Conservation (phyloP, 64 coral and sea anemone genomes). For the Stichodactyla mertensii region DNA sequence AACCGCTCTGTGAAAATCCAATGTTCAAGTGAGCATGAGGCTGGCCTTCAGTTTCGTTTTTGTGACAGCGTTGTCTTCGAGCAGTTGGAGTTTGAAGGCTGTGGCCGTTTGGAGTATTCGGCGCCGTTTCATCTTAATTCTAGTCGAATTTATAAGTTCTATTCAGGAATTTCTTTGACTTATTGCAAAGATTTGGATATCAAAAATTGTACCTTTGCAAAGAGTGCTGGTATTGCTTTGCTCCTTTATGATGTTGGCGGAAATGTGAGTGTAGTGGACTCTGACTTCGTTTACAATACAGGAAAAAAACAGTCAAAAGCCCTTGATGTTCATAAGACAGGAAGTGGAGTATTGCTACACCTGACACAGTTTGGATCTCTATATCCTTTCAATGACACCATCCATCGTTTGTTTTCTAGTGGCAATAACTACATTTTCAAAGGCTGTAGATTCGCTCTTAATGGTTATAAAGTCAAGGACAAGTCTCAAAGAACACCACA, state of each 20-base stretch:
- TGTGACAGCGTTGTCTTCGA: not conserved
- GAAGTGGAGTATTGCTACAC: slow-evolving; percentile 36
- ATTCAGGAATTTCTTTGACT: slow-evolving; percentile 32
- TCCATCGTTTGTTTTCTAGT: not conserved
- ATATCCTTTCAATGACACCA: slow-evolving; percentile 7
- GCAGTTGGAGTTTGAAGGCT: not conserved
- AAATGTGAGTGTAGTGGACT: slow-evolving; percentile 20
- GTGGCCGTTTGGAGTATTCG: not conserved
- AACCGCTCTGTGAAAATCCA: not conserved
- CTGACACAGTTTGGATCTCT: slow-evolving; percentile 35
- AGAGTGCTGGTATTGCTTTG: slow-evolving; percentile 37
- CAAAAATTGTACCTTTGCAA: slow-evolving; percentile 7
- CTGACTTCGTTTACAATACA: slow-evolving; percentile 24
- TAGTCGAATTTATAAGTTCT: not conserved
- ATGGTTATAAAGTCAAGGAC: not conserved
- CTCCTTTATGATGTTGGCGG: slow-evolving; percentile 49
- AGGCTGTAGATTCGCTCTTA: slow-evolving; percentile 12
- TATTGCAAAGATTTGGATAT: slow-evolving; percentile 51
- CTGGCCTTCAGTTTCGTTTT: not conserved
- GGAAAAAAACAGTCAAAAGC: not conserved
- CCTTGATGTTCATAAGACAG: not conserved
- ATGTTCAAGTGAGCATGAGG: not conserved
- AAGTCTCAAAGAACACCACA: not conserved
- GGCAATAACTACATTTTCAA: slow-evolving; percentile 16
- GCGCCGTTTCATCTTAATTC: not conserved